Base-by-base conservation (phyloP, 2,797 vertebrate species). In the Myiotriccus ornatus region DNA sequence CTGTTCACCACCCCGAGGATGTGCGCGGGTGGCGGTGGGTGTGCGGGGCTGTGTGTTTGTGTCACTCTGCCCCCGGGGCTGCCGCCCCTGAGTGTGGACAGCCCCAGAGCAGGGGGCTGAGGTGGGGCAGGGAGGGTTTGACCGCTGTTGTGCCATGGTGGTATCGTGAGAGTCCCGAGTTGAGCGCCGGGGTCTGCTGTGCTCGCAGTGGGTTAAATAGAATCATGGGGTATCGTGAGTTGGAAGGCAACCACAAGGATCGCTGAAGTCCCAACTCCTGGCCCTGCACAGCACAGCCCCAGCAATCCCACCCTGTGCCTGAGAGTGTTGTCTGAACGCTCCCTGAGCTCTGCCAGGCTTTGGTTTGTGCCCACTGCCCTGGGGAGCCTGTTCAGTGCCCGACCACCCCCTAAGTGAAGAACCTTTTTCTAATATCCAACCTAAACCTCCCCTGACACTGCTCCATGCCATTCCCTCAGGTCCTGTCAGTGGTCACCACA, bases 81-180 rank as follows among this genome's bases (percentile, higher is more conserved):
- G 41, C 4, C 34, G 9, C 3, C 43, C 15, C 22, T 7, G 22
- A 49, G 7, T 35, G 14, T 0, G 28, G 43, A 2, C 15, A 46
- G 67, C 4, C 24, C 17, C 8, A 18, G 62, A 6, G 39, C 57
- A 13, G 4, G 23, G 19, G 41, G 14, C 7, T 35, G 25, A 28
- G 25, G 19, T 28, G n/a, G 14, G 46, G 34, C 16, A 19, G 37
- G 19, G 5, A 19, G 30, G 23, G 32, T 2, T 32, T 3, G 23
- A 2, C 2, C 11, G 0, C 35, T 24, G 14, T 18, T 25, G 7
- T 50, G 49, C 28, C 27, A 28, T 28, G 27, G 16, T 28, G 49
- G 27, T 50, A 11, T 50, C 16, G 10, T 13, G 8, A 8, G 43
- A 37, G 57, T 12, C 30, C 12, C 0, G 41, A 28, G 49, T 0